These are phyloP conservation scores for Craniophora ligustri DNA, from an alignment of 2,888 invertebrate species.

Conservation along the genomic window DNA sequence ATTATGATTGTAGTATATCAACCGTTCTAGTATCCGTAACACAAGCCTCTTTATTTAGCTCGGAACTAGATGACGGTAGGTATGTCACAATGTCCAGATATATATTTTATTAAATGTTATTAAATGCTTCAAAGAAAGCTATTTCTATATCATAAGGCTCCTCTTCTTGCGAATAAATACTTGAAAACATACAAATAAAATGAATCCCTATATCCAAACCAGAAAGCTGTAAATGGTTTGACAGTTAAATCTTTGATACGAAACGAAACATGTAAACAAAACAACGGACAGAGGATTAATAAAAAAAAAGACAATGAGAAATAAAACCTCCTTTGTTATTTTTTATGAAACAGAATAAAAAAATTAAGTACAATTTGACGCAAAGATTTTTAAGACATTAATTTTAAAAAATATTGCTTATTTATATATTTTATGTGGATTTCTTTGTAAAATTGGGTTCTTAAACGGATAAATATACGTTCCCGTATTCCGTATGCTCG, in stretches of 20 bases:
- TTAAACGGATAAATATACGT: not conserved
- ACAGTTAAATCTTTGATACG: constrained; percentile 21
- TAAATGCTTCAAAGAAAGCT: constrained; percentile 17
- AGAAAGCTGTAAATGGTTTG: constrained; percentile 10
- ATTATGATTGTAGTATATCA: too few species aligned
- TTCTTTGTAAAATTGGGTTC: constrained; percentile 4
- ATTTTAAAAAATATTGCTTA: constrained; percentile 12
- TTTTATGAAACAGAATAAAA: constrained; percentile 53
- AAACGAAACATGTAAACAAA: constrained; percentile 43
- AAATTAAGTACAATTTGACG: constrained; percentile 39
- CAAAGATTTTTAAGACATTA: constrained; percentile 33
- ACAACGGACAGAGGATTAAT: constrained; percentile 50
- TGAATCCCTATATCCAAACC: rapidly evolving
- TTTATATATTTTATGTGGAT: constrained; percentile 4
- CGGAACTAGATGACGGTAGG: too few species aligned
- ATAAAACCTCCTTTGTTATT: constrained; percentile 51
- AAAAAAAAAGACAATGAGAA: constrained; percentile 52
- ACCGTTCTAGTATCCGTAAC: too few species aligned
- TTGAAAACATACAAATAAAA: not conserved
- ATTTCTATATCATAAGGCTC: constrained; percentile 23
- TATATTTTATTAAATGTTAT: constrained; percentile 29
- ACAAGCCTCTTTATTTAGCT: too few species aligned
- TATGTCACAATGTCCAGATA: too few species aligned
- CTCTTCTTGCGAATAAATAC: constrained; percentile 17
- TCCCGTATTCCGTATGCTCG: too few species aligned